Evolutionary conservation across 92 coral and sea anemone species (phyloP).

Genomic region (Palythoa grandis): DNA sequence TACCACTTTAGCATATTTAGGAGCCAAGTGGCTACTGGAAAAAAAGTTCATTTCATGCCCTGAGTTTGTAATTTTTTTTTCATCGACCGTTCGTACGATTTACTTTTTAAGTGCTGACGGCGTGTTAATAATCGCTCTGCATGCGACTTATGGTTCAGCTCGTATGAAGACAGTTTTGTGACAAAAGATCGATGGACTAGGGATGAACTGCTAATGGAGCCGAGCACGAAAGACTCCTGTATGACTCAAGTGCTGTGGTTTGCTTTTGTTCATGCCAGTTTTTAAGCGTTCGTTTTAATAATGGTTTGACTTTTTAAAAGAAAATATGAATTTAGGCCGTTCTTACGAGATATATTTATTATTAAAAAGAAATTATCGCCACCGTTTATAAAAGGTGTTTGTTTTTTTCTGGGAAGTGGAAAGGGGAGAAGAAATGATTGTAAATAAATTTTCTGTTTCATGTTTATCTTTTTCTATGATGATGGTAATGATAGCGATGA

Average conservation of each 20-base stretch:
- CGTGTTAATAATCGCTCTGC: background rate
- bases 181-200: background rate
- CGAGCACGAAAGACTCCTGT: no score
- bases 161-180: background rate
- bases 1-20: no score
- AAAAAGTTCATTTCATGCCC: no score
- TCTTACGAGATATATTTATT: constrained; percentile 25
- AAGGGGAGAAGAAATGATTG: background rate
- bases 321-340: background rate
- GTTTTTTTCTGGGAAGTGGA: background rate
- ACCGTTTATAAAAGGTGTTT: background rate
- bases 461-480: no score
- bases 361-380: constrained; percentile 23
- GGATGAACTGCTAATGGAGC: background rate
- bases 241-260: no score
- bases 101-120: background rate
- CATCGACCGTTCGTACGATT: background rate
- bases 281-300: background rate
- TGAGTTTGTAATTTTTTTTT: background rate
- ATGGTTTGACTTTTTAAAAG: no score
- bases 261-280: background rate
- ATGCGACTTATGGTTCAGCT: background rate
- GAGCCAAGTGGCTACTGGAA: no score
- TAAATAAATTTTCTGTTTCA: no score
- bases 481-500: no score